Percentiles rank a stretch among this genome's conserved stretches.
Conservation (phyloP, 2,888 invertebrate genomes). For the Lepidochrysops patricia region DNA sequence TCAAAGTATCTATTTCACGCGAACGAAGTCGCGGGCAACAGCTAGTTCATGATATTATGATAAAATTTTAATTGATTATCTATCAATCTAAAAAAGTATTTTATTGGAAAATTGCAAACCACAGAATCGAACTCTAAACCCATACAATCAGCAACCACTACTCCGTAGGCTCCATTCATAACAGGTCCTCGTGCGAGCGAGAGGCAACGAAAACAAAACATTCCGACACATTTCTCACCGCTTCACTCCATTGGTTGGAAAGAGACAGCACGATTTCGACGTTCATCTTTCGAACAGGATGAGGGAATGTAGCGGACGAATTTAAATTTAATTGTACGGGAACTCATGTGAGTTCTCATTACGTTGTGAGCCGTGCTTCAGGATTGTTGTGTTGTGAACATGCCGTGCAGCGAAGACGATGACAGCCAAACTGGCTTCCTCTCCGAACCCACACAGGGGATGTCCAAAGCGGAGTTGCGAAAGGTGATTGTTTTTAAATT, state of each 20-base stretch:
- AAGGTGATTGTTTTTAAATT: constrained; percentile 63
- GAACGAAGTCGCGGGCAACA: too few species aligned
- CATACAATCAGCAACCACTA: constrained; percentile 31
- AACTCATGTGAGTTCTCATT: constrained; percentile 38
- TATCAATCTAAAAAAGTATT: not conserved
- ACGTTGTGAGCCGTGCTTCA: constrained; percentile 32
- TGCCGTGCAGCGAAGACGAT: constrained; percentile 79
- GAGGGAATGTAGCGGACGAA: constrained; percentile 47
- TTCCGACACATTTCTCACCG: constrained; percentile 70
- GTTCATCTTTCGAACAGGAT: constrained; percentile 41
- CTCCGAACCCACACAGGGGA: constrained; percentile 68
- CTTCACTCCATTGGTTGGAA: constrained; percentile 29
- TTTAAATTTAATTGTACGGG: constrained; percentile 52
- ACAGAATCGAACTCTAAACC: constrained; percentile 42
- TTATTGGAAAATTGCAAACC: constrained; percentile 5
- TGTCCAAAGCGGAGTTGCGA: constrained; percentile 81
- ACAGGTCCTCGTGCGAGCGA: constrained; percentile 55
- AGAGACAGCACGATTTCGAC: constrained; percentile 36
- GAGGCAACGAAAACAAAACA: constrained; percentile 70
- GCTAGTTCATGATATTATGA: not conserved
- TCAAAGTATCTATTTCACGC: too few species aligned
- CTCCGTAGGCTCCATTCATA: constrained; percentile 43
- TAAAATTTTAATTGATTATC: not conserved
- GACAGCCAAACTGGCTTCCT: constrained; percentile 66
- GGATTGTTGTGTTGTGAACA: constrained; percentile 39